These are phyloP conservation scores for Cotesia typhae DNA, from an alignment of 1,140 invertebrate species.

Conservation along the genomic window DNA sequence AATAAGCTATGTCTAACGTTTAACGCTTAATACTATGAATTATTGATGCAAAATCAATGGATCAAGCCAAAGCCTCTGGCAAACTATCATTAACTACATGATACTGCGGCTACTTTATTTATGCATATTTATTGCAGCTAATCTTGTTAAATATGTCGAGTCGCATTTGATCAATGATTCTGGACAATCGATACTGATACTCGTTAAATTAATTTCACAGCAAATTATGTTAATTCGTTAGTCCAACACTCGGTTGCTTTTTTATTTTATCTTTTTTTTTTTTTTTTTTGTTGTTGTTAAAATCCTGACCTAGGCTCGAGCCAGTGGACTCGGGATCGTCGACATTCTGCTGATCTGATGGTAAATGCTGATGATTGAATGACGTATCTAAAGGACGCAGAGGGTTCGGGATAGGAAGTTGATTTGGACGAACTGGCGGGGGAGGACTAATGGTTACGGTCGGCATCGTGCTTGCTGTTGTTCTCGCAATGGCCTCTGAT, in stretches of 20 bases:
- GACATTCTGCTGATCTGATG: constrained; percentile 20
- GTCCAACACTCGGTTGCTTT: not conserved
- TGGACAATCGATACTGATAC: constrained; percentile 1
- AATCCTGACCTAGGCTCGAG: constrained; percentile 37
- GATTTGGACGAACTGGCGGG: constrained; percentile 53
- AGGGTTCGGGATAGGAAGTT: constrained; percentile 55
- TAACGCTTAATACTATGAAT: constrained; percentile 16
- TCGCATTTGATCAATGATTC: constrained; percentile 17
- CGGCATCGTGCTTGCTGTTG: constrained; percentile 39
- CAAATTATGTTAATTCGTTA: constrained; percentile 26
- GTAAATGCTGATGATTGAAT: constrained; percentile 35
- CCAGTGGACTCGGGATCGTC: constrained; percentile 27
- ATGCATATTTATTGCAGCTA: constrained; percentile 8
- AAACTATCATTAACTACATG: constrained; percentile 5
- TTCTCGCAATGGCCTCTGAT: constrained; percentile 42
- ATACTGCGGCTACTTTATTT: not conserved
- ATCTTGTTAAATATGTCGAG: constrained; percentile 27
- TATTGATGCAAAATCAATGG: constrained; percentile 30
- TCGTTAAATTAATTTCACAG: not conserved
- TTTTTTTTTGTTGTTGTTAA: constrained; percentile 10
- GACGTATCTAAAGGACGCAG: constrained; percentile 47
- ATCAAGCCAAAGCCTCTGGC: constrained; percentile 21
- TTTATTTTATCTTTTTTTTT: not conserved
- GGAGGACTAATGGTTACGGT: constrained; percentile 51
- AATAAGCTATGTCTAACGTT: constrained; percentile 7